Evolutionary conservation across 2,113 vertebrate genomes (phyloP).

Genomic region (Vanacampus margaritifer): DNA sequence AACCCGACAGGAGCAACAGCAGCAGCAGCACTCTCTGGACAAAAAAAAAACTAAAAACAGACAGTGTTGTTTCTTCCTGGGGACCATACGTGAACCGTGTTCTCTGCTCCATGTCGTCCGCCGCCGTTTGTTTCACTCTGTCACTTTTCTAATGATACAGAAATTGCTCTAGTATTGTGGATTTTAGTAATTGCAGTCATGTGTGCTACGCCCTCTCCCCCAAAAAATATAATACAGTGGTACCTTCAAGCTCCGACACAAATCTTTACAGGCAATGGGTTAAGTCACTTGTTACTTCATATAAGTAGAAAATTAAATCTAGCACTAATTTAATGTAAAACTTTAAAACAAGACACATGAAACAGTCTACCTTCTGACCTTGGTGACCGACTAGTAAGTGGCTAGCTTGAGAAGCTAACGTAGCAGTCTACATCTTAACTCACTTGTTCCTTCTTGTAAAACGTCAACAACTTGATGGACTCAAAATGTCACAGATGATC

Average conservation of each 20-base stretch:
- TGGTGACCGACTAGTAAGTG: background rate
- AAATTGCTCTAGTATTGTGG: background rate
- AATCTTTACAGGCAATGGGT: background rate
- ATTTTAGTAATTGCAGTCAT: conserved; percentile 2
- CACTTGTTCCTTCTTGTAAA: no score
- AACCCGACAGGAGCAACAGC: conserved; percentile 35
- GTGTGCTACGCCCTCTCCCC: background rate
- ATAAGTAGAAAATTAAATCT: background rate
- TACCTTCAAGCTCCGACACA: background rate
- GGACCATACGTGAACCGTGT: conserved; percentile 48
- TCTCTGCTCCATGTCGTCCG: conserved; percentile 36
- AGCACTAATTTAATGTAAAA: background rate
- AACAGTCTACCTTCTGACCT: no score
- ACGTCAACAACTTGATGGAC: no score
- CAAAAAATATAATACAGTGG: background rate
- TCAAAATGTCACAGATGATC: no score
- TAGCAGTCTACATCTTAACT: background rate
- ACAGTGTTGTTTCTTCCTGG: conserved; percentile 38
- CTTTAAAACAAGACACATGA: background rate
- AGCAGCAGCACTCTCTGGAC: conserved; percentile 58
- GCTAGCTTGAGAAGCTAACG: background rate
- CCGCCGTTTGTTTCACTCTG: conserved; percentile 55
- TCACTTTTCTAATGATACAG: conserved; percentile 41
- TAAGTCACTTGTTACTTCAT: background rate
- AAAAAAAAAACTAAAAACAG: conserved; percentile 46